Evolutionary conservation across 2,888 invertebrate genomes (phyloP).

Genomic region (Heliconius aoede): DNA sequence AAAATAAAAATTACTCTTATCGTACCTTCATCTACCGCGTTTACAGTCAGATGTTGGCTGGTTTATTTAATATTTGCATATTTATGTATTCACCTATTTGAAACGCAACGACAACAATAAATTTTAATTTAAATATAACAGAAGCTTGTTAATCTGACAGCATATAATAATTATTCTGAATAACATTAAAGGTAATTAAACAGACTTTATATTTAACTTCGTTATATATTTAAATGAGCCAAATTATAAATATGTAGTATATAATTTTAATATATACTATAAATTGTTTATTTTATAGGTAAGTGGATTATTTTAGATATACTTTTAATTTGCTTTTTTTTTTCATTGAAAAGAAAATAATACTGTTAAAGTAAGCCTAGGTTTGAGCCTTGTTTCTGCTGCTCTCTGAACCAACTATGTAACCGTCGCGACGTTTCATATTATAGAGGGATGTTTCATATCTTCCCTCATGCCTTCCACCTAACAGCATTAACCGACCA

Average conservation of each 20-base stretch:
- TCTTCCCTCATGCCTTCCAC: too few relatives aligned
- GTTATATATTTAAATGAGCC: slow-evolving; percentile 33
- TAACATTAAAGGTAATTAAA: slow-evolving; percentile 35
- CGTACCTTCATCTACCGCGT: neutral
- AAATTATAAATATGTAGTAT: slow-evolving; percentile 9
- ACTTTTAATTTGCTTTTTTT: neutral
- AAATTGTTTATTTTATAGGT: neutral
- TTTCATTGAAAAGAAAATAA: neutral
- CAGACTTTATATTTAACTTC: slow-evolving; percentile 26
- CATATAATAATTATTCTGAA: slow-evolving; percentile 38
- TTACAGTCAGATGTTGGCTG: neutral
- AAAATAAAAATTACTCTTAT: neutral
- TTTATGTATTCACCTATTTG: slow-evolving; percentile 8
- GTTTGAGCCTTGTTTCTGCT: too few relatives aligned
- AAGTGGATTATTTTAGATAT: neutral
- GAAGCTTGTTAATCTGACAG: slow-evolving; percentile 33
- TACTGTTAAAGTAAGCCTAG: neutral
- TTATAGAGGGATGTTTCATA: too few relatives aligned
- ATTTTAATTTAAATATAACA: slow-evolving; percentile 35
- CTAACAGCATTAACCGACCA: too few relatives aligned
- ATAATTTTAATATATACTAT: slow-evolving; percentile 5
- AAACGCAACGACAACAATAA: slow-evolving; percentile 24
- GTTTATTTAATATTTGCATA: neutral
- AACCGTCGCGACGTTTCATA: too few relatives aligned
- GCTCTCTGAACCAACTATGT: too few relatives aligned